phyloP scores from a whole-genome alignment of 2,113 vertebrate genomes.

The Scomber japonicus region DNA sequence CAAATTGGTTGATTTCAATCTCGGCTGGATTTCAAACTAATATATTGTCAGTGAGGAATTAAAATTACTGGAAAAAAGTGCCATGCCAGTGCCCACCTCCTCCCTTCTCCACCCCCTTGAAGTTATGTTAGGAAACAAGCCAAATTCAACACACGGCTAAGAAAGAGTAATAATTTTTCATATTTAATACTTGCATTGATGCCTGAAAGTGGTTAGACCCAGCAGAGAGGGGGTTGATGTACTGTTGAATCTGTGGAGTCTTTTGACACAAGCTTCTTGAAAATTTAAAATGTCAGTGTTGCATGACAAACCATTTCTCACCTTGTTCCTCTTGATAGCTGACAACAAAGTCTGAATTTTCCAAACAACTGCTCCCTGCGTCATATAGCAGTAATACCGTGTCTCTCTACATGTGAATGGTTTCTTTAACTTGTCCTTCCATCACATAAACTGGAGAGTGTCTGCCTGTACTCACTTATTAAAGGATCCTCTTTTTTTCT shows the following conservation, averaged over 20 bases:
- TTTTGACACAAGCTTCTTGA: constrained; percentile 11
- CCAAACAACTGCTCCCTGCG: constrained; percentile 18
- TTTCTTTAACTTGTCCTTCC: neutral
- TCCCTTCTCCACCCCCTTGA: too few relatives aligned
- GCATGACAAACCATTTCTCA: constrained; percentile 25
- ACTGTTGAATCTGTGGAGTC: constrained; percentile 6
- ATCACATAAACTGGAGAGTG: neutral
- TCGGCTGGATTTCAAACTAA: neutral
- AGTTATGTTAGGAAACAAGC: neutral
- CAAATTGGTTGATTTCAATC: neutral
- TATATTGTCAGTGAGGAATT: neutral
- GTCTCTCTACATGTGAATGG: neutral
- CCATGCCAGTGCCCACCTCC: too few relatives aligned
- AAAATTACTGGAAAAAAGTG: too few relatives aligned
- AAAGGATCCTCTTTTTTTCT: neutral
- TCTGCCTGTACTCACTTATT: neutral
- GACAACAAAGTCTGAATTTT: constrained; percentile 25
- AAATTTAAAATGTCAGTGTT: constrained; percentile 23
- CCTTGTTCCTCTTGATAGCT: constrained; percentile 27
- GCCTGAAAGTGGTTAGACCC: neutral
- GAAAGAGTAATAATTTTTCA: neutral
- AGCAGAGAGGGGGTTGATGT: constrained; percentile 4
- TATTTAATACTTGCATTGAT: neutral
- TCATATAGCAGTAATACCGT: neutral
- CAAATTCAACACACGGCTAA: neutral